These are phyloP conservation scores for Nasonovia ribisnigri DNA, from an alignment of 2,888 invertebrate genomes.

Conservation along the genomic window DNA sequence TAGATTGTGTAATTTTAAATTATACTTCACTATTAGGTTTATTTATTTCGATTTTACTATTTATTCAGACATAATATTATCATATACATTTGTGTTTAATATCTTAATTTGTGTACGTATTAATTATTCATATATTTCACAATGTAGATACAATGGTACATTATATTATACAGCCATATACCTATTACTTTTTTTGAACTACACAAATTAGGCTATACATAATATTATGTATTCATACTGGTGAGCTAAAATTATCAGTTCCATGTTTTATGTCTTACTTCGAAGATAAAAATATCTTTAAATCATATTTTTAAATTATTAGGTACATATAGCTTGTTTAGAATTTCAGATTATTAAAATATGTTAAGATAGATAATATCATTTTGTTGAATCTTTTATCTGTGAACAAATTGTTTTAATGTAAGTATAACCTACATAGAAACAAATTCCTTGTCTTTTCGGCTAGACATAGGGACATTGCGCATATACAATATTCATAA, in stretches of 20 bases:
- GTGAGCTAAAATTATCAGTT: background rate
- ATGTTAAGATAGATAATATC: background rate
- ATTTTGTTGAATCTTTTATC: conserved; percentile 6
- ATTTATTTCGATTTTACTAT: background rate
- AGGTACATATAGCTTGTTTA: background rate
- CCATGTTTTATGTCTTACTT: background rate
- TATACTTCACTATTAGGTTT: background rate
- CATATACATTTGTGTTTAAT: background rate
- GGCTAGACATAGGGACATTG: background rate
- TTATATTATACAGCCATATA: background rate
- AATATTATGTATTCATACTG: background rate
- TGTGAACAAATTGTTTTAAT: background rate
- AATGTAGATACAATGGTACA: background rate
- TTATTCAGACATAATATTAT: background rate
- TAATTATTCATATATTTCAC: background rate
- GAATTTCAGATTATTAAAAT: background rate
- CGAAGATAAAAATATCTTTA: background rate
- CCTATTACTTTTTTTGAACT: background rate
- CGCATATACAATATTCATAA: background rate
- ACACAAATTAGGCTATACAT: background rate
- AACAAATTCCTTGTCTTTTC: conserved; percentile 15
- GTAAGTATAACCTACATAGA: background rate
- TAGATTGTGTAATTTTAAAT: background rate
- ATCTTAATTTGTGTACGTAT: background rate
- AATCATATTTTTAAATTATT: conserved; percentile 9